phyloP scores from a whole-genome alignment of 2,888 invertebrate species.

The Hypselothyrea guttata region DNA sequence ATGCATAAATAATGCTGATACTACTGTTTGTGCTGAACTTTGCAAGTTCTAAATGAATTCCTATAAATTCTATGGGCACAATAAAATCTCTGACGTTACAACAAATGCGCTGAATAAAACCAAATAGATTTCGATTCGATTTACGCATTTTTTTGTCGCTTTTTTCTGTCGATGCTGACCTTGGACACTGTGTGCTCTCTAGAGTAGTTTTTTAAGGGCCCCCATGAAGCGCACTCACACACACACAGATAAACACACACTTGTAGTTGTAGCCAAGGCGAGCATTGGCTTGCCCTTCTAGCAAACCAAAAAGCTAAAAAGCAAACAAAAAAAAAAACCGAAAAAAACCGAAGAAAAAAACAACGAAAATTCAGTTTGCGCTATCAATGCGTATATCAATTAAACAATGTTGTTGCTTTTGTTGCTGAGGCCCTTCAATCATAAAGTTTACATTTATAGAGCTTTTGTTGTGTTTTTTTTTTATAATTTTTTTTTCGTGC shows the following conservation, averaged over 20 bases:
- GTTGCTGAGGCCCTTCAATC: conserved; percentile 50
- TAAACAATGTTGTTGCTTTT: conserved; percentile 45
- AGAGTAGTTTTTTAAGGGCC: conserved; percentile 54
- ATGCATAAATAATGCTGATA: conserved; percentile 10
- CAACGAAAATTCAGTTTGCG: conserved; percentile 37
- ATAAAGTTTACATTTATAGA: conserved; percentile 54
- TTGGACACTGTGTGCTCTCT: conserved; percentile 28
- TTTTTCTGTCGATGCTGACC: conserved; percentile 30
- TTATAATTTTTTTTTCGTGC: conserved; percentile 36
- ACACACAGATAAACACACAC: conserved; percentile 1
- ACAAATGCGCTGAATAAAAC: conserved; percentile 18
- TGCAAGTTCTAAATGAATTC: conserved; percentile 1
- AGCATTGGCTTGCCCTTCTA: conserved; percentile 51
- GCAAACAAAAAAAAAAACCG: conserved; percentile 29
- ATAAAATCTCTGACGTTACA: conserved; percentile 24
- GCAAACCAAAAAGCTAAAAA: conserved; percentile 28
- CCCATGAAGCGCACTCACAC: conserved; percentile 32
- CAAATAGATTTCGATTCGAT: conserved; percentile 7
- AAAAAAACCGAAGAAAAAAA: conserved; percentile 25
- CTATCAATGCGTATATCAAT: conserved; percentile 72
- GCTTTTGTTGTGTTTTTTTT: conserved; percentile 30
- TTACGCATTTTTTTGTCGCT: conserved; percentile 9
- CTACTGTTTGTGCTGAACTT: not conserved
- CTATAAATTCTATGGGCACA: conserved; percentile 4
- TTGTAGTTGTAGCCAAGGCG: conserved; percentile 30